phyloP scores from a whole-genome alignment of 92 coral and sea anemone genomes.

The Bergia puertoricense region DNA sequence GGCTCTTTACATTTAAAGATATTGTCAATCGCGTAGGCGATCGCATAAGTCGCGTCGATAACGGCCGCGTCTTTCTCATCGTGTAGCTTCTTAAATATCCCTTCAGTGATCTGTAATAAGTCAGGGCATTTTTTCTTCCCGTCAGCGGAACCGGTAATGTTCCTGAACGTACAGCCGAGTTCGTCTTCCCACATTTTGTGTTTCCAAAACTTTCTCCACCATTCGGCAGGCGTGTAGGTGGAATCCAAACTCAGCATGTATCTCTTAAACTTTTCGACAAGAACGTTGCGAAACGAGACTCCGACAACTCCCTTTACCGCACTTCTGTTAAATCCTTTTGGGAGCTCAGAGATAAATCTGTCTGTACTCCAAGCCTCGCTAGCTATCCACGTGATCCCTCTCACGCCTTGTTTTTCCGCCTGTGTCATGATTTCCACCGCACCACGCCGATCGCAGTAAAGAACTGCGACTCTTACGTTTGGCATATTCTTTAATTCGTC shows the following conservation, averaged over 20 bases:
- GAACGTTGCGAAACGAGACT: slow-evolving; percentile 58
- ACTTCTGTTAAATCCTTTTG: slow-evolving; percentile 25
- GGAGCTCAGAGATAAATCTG: slow-evolving; percentile 5
- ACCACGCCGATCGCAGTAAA: slow-evolving; percentile 42
- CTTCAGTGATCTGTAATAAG: slow-evolving; percentile 46
- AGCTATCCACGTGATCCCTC: slow-evolving; percentile 72
- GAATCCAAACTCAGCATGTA: slow-evolving; percentile 59
- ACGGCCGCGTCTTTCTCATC: slow-evolving; percentile 72
- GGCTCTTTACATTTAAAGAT: slow-evolving; percentile 61
- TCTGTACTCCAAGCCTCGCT: slow-evolving; percentile 80
- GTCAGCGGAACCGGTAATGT: background rate
- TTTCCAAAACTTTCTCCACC: slow-evolving; percentile 80
- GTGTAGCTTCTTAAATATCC: slow-evolving; percentile 47
- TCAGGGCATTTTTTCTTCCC: slow-evolving; percentile 44
- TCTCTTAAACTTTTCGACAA: slow-evolving; percentile 50
- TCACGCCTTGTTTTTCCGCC: slow-evolving; percentile 53
- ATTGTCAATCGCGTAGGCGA: slow-evolving; percentile 85
- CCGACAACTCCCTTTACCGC: slow-evolving; percentile 72
- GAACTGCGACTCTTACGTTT: slow-evolving; percentile 56
- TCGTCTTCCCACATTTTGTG: slow-evolving; percentile 47
- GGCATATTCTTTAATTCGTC: slow-evolving; percentile 49
- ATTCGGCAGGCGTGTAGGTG: slow-evolving; percentile 54
- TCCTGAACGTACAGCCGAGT: slow-evolving; percentile 58
- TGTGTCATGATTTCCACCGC: slow-evolving; percentile 54
- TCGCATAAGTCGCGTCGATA: slow-evolving; percentile 83